Conservation (phyloP, 2,113 vertebrate species). For the Girardinichthys multiradiatus region DNA sequence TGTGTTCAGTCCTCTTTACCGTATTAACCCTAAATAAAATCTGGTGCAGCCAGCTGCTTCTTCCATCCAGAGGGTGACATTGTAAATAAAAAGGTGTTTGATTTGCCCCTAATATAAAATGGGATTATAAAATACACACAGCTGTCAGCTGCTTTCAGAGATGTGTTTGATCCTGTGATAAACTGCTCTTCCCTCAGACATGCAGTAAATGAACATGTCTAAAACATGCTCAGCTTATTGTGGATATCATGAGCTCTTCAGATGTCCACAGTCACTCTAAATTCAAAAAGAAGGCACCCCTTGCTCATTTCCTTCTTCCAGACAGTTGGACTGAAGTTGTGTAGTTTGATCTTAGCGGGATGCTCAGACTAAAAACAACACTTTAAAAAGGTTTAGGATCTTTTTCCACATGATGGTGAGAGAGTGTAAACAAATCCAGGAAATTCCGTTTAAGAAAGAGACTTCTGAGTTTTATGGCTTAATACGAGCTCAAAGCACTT, state of each 20-base stretch:
- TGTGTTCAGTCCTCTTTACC: too few relatives aligned
- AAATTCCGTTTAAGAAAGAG: background rate
- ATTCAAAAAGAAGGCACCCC: background rate
- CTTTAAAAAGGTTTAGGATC: background rate
- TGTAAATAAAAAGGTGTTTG: background rate
- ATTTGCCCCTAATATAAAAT: background rate
- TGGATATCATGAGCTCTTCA: background rate
- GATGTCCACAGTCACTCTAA: background rate
- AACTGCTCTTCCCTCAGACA: background rate
- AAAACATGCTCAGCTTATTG: background rate
- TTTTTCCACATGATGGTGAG: background rate
- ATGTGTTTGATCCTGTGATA: background rate
- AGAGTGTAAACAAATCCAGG: background rate
- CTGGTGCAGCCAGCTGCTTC: background rate
- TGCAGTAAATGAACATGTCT: background rate
- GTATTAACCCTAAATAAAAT: background rate
- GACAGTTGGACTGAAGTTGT: background rate
- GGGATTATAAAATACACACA: background rate
- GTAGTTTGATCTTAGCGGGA: background rate
- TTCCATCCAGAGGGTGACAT: background rate
- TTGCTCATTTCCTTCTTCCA: background rate
- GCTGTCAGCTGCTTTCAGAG: background rate
- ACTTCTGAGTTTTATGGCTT: background rate
- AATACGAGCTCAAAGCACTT: background rate
- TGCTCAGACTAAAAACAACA: background rate